Conservation (phyloP, 2,888 invertebrate genomes). For the Creontiades dilutus region DNA sequence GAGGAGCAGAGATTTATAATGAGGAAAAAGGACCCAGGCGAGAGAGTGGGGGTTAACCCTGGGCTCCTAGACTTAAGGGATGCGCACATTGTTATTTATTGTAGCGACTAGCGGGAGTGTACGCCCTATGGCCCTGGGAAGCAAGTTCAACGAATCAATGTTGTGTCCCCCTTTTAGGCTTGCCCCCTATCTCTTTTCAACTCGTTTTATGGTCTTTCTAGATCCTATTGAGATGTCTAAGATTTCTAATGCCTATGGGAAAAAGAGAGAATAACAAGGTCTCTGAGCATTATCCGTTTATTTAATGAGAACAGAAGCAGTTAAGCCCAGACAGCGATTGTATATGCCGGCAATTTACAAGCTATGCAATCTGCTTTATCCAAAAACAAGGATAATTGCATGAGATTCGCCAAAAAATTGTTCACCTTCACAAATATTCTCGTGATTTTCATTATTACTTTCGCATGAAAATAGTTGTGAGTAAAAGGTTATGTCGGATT, state of each 20-base stretch:
- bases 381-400: no score
- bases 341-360: conserved; percentile 6
- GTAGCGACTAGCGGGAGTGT: conserved; percentile 61
- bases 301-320: conserved; percentile 63
- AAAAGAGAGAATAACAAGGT: conserved; percentile 63
- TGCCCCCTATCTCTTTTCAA: conserved; percentile 65
- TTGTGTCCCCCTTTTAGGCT: conserved; percentile 63
- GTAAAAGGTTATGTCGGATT: no score
- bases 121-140: conserved; percentile 65
- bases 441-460: no score
- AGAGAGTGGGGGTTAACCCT: conserved; percentile 44
- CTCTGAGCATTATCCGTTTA: conserved; percentile 64
- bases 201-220: conserved; percentile 69
- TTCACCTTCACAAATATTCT: no score
- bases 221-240: conserved; percentile 71
- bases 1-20: conserved; percentile 66
- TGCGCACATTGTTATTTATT: conserved; percentile 70
- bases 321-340: conserved; percentile 38
- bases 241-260: conserved; percentile 69
- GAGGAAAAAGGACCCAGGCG: conserved; percentile 41
- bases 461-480: no score
- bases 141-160: conserved; percentile 68
- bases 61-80: conserved; percentile 67
- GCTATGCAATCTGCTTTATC: background rate
- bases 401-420: no score